Evolutionary conservation across 2,113 vertebrate species (phyloP).

Genomic region (Columbina picui): DNA sequence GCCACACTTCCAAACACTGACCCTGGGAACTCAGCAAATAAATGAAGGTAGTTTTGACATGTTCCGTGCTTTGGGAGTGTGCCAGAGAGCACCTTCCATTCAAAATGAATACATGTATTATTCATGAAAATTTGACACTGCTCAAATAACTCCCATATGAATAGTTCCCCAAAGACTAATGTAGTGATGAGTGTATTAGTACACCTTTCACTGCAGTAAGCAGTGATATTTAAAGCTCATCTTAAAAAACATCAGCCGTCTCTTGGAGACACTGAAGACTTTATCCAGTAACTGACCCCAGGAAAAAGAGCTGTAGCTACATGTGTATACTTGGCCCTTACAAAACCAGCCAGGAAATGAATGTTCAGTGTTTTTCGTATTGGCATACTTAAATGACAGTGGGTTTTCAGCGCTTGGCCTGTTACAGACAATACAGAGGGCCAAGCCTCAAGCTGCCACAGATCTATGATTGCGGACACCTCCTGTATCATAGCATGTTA

Average conservation of each 20-base stretch:
- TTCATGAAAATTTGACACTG: neutral
- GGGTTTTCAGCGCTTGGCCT: neutral
- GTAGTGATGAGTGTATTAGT: neutral
- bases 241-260: neutral
- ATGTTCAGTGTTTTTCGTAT: neutral
- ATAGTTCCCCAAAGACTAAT: neutral
- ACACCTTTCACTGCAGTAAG: neutral
- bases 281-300: neutral
- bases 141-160: neutral
- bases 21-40: neutral
- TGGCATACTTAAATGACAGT: neutral
- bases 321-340: neutral
- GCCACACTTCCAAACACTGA: neutral
- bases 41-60: neutral
- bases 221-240: neutral
- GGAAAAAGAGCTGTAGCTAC: neutral
- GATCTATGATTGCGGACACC: neutral
- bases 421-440: neutral
- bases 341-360: neutral
- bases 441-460: neutral
- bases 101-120: conserved; percentile 12
- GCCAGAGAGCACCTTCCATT: neutral
- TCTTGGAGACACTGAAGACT: neutral
- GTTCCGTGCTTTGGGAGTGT: neutral
- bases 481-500: neutral